Conservation (phyloP, 2,113 vertebrate species). For the Brachypodius melanocephalos region DNA sequence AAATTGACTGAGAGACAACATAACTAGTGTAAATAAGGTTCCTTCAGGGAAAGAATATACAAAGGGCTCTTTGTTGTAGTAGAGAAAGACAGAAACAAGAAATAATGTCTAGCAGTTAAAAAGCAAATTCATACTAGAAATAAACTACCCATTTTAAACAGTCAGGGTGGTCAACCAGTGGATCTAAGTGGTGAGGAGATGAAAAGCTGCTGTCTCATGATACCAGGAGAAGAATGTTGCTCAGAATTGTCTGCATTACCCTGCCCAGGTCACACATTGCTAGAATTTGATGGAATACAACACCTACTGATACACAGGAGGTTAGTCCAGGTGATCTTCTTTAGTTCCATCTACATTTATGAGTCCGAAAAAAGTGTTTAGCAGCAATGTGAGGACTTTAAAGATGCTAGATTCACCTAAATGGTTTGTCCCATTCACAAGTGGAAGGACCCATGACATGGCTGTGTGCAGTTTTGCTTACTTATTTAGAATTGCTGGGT, state of each 20-base stretch:
- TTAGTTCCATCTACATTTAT: background rate
- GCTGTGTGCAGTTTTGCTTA: background rate
- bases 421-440: background rate
- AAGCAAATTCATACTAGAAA: background rate
- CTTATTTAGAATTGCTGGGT: background rate
- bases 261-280: accelerated
- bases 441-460: background rate
- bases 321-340: background rate
- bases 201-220: background rate
- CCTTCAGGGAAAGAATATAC: background rate
- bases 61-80: background rate
- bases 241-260: background rate
- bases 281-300: background rate
- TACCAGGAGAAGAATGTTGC: background rate
- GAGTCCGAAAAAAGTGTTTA: background rate
- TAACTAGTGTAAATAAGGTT: background rate
- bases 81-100: background rate
- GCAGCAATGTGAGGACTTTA: background rate
- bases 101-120: background rate
- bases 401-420: background rate
- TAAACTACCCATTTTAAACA: background rate
- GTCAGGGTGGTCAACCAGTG: background rate
- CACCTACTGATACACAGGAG: background rate
- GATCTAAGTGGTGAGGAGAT: background rate
- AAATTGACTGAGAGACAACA: background rate